Base-by-base conservation (phyloP, 2,797 vertebrate species). In the Falco concolor region DNA sequence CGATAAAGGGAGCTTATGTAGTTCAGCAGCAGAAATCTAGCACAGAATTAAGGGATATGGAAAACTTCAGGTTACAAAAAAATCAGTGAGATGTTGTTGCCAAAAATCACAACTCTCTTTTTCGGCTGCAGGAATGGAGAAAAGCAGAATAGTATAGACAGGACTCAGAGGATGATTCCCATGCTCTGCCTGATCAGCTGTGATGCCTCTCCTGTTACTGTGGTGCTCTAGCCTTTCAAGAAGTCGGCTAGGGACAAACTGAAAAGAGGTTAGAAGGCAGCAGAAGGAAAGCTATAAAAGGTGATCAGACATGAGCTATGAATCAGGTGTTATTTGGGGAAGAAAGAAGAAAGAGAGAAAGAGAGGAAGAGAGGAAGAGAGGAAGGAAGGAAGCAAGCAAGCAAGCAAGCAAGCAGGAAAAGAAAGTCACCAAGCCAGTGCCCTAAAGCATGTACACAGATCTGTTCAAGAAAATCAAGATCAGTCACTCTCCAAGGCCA, bases 351-450 rank as follows among this genome's bases (percentile, higher is more conserved):
- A n/a, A 19, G 4, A 40, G 13, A 8, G 2, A 13, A 30, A 11
- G 6, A 21, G 20, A 13, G 8, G 3, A 10, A 36, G 12, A 3
- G 9, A 12, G 8, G 8, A 27, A 15, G 1, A 5, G 3, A 23
- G 13, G 5, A 5, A 6, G 9, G 10, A 36, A 21, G 9, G 14
- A 5, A 12, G 3, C 10, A 12, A 42, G 40, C 14, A 42, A 42
- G 40, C 13, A 42, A 42, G 40, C 13, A 42, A 42, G 40, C 14
- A 42, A 34, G 24, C 4, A 28, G 30, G 57, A 21, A 45, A 53
- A 7, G 9, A 8, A 22, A 8, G 25, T 54, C 59, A 54, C 15
- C 18, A 36, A 42, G 27, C 13, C 27, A 68, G 16, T 56, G 53
- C 19, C 36, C 49, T 61, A 25, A 80, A 56, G 30, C 17, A 3